Evolutionary conservation across 2,113 vertebrate genomes (phyloP).

Genomic region (Calyptomena viridis): DNA sequence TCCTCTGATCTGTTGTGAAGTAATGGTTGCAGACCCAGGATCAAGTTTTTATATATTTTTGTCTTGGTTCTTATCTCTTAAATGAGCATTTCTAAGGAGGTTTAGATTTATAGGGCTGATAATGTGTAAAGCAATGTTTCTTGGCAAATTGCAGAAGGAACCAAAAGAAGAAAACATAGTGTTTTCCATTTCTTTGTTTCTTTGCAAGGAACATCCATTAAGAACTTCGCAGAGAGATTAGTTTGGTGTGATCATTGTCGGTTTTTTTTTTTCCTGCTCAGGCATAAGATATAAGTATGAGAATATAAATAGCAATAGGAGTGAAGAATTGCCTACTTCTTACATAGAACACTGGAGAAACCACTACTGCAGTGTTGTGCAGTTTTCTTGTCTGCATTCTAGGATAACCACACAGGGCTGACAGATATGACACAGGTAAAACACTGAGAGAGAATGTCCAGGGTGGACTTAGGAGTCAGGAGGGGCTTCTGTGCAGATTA

Average conservation of each 20-base stretch:
- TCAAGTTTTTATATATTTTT: background rate
- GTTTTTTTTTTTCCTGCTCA: background rate
- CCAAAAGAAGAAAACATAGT: background rate
- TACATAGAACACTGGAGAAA: background rate
- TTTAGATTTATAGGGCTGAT: slow-evolving; percentile 41
- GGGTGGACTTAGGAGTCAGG: background rate
- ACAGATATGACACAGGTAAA: background rate
- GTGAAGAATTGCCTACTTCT: background rate
- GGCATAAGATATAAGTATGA: background rate
- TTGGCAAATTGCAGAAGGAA: background rate
- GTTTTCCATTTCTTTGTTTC: background rate
- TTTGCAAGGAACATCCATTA: background rate
- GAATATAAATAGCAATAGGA: background rate
- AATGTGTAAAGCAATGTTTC: background rate
- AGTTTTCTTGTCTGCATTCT: background rate
- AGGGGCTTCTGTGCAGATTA: background rate
- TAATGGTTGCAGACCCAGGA: background rate
- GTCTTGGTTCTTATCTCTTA: slow-evolving; percentile 4
- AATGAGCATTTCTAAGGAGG: slow-evolving; percentile 24
- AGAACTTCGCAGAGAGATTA: background rate
- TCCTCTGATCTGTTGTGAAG: background rate
- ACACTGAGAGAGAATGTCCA: background rate
- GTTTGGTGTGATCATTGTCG: background rate
- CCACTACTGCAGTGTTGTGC: background rate
- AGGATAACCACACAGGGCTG: background rate